phyloP scores from a whole-genome alignment of 1,140 invertebrate genomes.

The Orussus abietinus region DNA sequence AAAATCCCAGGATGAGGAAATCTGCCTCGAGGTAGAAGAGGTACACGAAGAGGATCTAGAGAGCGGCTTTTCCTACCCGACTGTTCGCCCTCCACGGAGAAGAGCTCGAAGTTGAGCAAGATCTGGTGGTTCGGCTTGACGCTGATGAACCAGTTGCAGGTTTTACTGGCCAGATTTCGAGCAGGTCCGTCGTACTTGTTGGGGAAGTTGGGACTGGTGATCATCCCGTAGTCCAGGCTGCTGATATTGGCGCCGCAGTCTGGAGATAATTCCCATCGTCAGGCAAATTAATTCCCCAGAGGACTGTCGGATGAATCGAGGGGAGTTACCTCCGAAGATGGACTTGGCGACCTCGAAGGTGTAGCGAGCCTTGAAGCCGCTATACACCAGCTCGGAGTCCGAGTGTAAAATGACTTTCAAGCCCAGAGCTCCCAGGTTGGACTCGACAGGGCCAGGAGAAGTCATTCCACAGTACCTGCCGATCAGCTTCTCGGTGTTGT shows the following conservation, averaged over 20 bases:
- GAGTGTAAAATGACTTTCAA: conserved; percentile 82
- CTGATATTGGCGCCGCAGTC: conserved; percentile 90
- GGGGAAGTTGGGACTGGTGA: conserved; percentile 84
- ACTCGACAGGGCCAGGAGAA: conserved; percentile 85
- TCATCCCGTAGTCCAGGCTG: conserved; percentile 75
- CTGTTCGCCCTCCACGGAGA: conserved; percentile 86
- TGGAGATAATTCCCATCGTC: conserved; percentile 31
- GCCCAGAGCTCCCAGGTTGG: conserved; percentile 76
- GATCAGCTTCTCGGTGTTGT: conserved; percentile 74
- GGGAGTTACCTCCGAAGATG: conserved; percentile 68
- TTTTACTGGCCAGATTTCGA: conserved; percentile 69
- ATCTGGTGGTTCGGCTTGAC: conserved; percentile 77
- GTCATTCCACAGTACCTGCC: conserved; percentile 82
- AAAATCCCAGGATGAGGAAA: too few species aligned
- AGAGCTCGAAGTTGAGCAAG: conserved; percentile 81
- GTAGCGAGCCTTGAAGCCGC: conserved; percentile 87
- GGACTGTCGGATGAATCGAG: conserved; percentile 5
- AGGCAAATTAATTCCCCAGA: conserved; percentile 4
- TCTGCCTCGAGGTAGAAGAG: too few species aligned
- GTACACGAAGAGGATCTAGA: too few species aligned
- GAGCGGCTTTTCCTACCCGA: conserved; percentile 70
- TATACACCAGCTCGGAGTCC: conserved; percentile 76
- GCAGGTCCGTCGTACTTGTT: conserved; percentile 77
- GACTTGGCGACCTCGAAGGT: conserved; percentile 83
- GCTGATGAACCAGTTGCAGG: conserved; percentile 90